A percentile compares a stretch with the other conserved stretches of the same genome.
These are phyloP conservation scores for Pararge aegeria DNA, from an alignment of 1,140 invertebrate genomes.

Conservation along the genomic window DNA sequence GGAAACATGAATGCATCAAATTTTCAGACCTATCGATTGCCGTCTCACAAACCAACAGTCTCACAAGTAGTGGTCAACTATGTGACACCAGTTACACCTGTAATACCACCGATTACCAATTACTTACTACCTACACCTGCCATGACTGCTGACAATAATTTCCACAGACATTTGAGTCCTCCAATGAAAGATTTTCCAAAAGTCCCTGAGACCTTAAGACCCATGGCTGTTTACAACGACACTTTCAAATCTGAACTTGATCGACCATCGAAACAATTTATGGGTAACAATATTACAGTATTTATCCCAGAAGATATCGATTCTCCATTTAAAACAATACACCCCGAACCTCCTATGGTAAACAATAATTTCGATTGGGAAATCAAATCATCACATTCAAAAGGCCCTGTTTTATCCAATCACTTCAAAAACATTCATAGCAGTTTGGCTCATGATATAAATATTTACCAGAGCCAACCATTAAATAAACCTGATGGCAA, in stretches of 20 bases:
- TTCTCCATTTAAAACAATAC: constrained; percentile 46
- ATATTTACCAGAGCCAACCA: constrained; percentile 22
- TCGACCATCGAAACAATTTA: constrained; percentile 18
- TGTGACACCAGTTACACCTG: constrained; percentile 52
- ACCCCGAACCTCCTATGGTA: constrained; percentile 39
- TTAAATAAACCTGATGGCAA: constrained; percentile 40
- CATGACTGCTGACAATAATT: constrained; percentile 44
- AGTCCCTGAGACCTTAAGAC: constrained; percentile 39
- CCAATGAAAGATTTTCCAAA: constrained; percentile 45
- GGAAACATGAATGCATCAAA: constrained; percentile 46
- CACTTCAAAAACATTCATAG: constrained; percentile 9
- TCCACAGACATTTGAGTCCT: constrained; percentile 43
- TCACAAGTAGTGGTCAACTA: constrained; percentile 42
- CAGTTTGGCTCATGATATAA: neutral
- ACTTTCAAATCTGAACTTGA: constrained; percentile 21
- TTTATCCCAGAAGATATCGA: constrained; percentile 46
- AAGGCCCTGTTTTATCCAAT: constrained; percentile 13
- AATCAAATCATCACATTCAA: constrained; percentile 5
- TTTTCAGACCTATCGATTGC: constrained; percentile 41
- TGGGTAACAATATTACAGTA: constrained; percentile 46
- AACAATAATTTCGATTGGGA: constrained; percentile 31
- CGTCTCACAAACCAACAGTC: constrained; percentile 26
- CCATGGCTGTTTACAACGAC: constrained; percentile 26
- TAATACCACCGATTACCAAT: constrained; percentile 36
- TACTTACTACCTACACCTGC: constrained; percentile 43